Evolutionary conservation across 2,797 vertebrate species (phyloP).

Genomic region (Momotus momota): DNA sequence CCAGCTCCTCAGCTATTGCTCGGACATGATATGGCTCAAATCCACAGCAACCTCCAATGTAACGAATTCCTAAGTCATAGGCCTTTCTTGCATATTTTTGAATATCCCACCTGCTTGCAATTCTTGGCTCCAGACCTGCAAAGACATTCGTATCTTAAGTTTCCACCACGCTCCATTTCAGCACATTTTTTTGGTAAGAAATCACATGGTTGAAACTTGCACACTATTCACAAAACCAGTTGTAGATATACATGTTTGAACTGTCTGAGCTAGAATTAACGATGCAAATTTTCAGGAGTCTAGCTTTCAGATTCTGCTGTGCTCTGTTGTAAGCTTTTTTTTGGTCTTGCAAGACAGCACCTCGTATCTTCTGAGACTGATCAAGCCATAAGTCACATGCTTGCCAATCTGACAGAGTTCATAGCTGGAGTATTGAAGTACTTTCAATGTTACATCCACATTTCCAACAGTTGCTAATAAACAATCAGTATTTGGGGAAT

Average conservation of each 20-base stretch:
- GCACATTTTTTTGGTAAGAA: background rate
- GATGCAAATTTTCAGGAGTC: background rate
- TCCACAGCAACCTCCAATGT: constrained; percentile 93
- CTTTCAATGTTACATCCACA: rapidly evolving
- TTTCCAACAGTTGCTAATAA: background rate
- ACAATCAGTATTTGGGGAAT: background rate
- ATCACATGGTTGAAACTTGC: background rate
- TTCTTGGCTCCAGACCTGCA: constrained; percentile 91
- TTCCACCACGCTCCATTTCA: background rate
- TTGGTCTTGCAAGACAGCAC: background rate
- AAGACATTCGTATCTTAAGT: background rate
- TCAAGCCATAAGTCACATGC: background rate
- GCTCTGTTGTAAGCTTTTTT: background rate
- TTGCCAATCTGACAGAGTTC: background rate
- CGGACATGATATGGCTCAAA: constrained; percentile 93
- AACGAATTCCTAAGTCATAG: constrained; percentile 87
- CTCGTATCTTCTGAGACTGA: background rate
- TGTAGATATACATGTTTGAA: background rate
- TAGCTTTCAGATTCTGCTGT: background rate
- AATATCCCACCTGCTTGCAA: constrained; percentile 91
- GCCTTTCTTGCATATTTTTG: constrained; percentile 92
- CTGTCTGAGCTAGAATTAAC: background rate
- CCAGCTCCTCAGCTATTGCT: constrained; percentile 91
- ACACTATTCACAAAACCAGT: background rate
- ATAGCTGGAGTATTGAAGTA: background rate